Evolutionary conservation across 53 echinoderm and acorn worm genomes (phyloP).

Genomic region (Paelopatides confundens): DNA sequence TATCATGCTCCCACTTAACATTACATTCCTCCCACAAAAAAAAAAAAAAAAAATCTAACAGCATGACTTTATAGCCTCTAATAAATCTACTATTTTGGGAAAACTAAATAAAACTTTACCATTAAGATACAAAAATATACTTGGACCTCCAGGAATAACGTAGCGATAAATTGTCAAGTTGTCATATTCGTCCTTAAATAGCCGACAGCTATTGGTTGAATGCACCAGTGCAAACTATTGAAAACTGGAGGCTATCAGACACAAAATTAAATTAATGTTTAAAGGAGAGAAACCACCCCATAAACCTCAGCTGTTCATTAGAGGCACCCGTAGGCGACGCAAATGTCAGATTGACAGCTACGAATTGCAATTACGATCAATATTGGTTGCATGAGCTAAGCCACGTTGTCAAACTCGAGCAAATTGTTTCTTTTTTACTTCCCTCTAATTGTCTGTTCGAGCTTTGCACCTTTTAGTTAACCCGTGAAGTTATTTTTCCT

Average conservation of each 20-base stretch:
- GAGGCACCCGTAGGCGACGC: conserved; percentile 10
- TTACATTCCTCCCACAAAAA: too few relatives aligned
- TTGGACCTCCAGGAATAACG: background rate
- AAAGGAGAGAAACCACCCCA: background rate
- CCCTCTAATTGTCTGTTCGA: conserved; percentile 17
- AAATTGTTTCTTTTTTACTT: conserved; percentile 28
- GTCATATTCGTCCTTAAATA: conserved; percentile 10
- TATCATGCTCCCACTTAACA: too few relatives aligned
- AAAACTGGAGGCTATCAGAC: background rate
- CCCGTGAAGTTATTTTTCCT: background rate
- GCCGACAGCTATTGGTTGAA: conserved; percentile 13
- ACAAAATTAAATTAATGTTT: background rate
- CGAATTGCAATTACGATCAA: conserved; percentile 9
- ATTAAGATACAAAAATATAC: background rate
- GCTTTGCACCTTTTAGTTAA: conserved; percentile 1
- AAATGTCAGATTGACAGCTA: conserved; percentile 40
- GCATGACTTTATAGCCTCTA: too few relatives aligned
- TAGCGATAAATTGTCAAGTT: conserved; percentile 22
- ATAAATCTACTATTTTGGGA: too few relatives aligned
- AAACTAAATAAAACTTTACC: too few relatives aligned
- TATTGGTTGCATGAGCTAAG: conserved; percentile 29
- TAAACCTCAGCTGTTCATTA: conserved; percentile 22
- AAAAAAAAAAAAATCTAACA: too few relatives aligned
- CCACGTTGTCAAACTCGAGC: conserved; percentile 3
- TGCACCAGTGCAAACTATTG: background rate